Base-by-base conservation (phyloP, 1,140 invertebrate species). In the Nasonia vitripennis region DNA sequence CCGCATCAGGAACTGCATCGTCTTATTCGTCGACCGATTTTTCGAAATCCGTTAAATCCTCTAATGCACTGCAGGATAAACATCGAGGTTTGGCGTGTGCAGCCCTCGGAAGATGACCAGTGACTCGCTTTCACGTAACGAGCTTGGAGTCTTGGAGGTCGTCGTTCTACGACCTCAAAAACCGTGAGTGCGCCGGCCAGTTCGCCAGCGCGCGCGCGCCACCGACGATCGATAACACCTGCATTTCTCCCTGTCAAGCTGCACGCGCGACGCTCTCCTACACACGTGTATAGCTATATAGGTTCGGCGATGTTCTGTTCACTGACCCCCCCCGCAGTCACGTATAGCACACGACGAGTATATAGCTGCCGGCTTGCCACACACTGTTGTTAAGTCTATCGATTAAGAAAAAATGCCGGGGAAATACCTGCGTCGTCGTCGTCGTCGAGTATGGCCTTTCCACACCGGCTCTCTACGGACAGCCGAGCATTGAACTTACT, bases 221-320 rank as follows among this genome's bases (percentile, higher is more conserved):
- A 51, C 81, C 14, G 55, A 23, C 75, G 83, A 84, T 84, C 83
- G 83, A 84, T 84, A 84, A 84, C 83, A 84, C 83, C 83, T 84
- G 83, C 83, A 78, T 71, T 71, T 80, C 55, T 67, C 62, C 51
- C 45, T 73, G 71, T 37, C 73, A 75, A 75, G 34, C 14, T n/a
- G 12, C 10, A n/a, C 20, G 73, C 73, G 11, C 37, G 37, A 11
- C 73, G 73, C 37, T 27, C 55, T 62, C 73, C 10, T 71, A 34
- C 27, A 10, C 20, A 17, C 17, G 7, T 62, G n/a, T 9, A 62
- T 62, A 7, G 3, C 34, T n/a, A n/a, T 62, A 62, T 17, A 12
- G 11, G 14, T 34, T 71, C 68, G 27, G 3, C 68, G 68, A 27
- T 37, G 77, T 27, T 55, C 78, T 80, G 62, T 31, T 31, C 77